These are phyloP conservation scores for Peucedramus taeniatus DNA, from an alignment of 2,113 vertebrate genomes.

Conservation along the genomic window DNA sequence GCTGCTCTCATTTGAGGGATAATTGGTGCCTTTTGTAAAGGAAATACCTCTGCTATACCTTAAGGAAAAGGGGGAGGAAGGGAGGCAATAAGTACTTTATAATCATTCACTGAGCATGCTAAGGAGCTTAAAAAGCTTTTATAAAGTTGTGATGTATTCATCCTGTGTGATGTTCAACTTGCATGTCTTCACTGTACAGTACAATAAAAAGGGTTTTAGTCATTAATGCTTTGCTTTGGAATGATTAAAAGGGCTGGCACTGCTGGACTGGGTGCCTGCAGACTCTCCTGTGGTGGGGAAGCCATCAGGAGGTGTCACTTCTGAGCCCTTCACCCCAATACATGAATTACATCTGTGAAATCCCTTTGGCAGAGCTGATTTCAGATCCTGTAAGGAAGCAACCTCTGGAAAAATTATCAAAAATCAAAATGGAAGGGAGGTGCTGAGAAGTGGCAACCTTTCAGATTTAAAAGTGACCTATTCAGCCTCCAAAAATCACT, in stretches of 20 bases:
- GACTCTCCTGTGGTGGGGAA: neutral
- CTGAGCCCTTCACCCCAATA: neutral
- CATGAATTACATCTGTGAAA: neutral
- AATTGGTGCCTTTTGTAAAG: constrained; percentile 68
- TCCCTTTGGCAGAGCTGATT: neutral
- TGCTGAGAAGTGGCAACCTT: neutral
- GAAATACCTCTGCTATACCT: constrained; percentile 2
- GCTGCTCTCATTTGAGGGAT: constrained; percentile 30
- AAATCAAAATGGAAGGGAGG: neutral
- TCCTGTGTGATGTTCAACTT: constrained; percentile 36
- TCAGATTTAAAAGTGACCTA: neutral
- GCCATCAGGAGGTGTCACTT: neutral
- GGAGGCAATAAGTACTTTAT: neutral
- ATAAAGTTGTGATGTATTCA: constrained; percentile 50
- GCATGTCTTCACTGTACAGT: neutral
- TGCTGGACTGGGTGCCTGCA: neutral
- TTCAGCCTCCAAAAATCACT: neutral
- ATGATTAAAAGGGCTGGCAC: neutral
- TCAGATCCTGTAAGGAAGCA: neutral
- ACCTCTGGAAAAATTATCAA: neutral
- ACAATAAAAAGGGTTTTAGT: constrained; percentile 27
- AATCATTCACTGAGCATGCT: neutral
- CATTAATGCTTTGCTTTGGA: neutral
- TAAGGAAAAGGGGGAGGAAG: neutral
- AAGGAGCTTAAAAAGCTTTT: constrained; percentile 47